Conservation (phyloP, 2,113 vertebrate genomes). For the Sebastes fasciatus region DNA sequence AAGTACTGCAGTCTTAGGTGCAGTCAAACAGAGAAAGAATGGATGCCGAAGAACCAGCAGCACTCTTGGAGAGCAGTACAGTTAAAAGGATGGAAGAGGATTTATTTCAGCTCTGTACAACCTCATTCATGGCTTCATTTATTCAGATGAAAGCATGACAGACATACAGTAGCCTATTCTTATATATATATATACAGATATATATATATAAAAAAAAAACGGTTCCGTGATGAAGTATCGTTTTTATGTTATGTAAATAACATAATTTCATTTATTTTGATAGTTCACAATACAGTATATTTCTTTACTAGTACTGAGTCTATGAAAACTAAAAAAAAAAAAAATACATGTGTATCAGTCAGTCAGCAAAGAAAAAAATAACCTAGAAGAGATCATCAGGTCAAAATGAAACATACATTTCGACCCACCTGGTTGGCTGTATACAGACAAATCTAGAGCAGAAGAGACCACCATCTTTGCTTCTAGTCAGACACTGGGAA, state of each 20-base stretch:
- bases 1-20: conserved; percentile 46
- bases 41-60: conserved; percentile 74
- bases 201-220: conserved; percentile 30
- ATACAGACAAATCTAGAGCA: not conserved
- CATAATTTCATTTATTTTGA: conserved; percentile 86
- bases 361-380: conserved; percentile 41
- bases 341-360: conserved; percentile 40
- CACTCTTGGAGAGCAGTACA: conserved; percentile 47
- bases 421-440: conserved; percentile 10
- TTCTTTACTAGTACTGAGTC: conserved; percentile 80
- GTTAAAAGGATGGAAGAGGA: conserved; percentile 28
- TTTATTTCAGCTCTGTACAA: conserved; percentile 71
- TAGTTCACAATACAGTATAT: conserved; percentile 85
- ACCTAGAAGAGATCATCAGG: conserved; percentile 36
- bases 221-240: conserved; percentile 75
- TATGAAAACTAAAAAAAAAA: conserved; percentile 49
- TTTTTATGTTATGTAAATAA: conserved; percentile 86
- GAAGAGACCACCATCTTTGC: conserved; percentile 19
- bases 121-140: conserved; percentile 79
- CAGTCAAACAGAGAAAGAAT: conserved; percentile 41
- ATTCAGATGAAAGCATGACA: conserved; percentile 75
- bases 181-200: conserved; percentile 4
- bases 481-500: conserved; percentile 32
- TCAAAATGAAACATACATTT: conserved; percentile 7
- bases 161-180: conserved; percentile 80